These are phyloP conservation scores for Prunella strophiata DNA, from an alignment of 2,797 vertebrate species.

Conservation along the genomic window DNA sequence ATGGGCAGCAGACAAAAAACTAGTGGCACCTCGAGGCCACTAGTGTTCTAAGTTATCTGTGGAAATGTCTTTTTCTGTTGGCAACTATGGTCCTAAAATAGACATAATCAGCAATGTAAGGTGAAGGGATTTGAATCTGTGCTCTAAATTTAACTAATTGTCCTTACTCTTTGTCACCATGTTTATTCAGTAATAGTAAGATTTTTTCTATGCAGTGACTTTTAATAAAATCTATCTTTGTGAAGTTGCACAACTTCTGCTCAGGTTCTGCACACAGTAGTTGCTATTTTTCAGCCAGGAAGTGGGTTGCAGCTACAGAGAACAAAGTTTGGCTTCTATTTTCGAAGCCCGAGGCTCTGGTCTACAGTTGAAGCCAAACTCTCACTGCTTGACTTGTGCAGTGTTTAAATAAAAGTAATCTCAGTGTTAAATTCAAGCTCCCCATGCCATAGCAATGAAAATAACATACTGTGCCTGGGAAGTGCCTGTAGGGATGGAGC, in stretches of 20 bases:
- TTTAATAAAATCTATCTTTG: not conserved
- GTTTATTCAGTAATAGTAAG: slow-evolving; percentile 5
- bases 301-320: not conserved
- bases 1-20: not conserved
- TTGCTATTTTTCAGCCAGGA: slow-evolving; percentile 33
- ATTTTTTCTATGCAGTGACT: not conserved
- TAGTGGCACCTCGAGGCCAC: not conserved
- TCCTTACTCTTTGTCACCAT: not conserved
- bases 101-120: not conserved
- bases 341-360: slow-evolving; percentile 5
- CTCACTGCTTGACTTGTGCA: slow-evolving; percentile 25
- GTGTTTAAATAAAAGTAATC: slow-evolving; percentile 61
- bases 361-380: slow-evolving; percentile 27
- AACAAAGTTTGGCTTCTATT: slow-evolving; percentile 43
- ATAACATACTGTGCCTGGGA: slow-evolving; percentile 5
- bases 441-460: slow-evolving; percentile 12
- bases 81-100: not conserved
- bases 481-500: not conserved
- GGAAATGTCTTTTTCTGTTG: not conserved
- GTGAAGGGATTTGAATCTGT: not conserved
- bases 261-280: not conserved
- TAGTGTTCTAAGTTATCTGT: not conserved
- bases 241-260: not conserved
- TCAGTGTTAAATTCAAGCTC: slow-evolving; percentile 47
- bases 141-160: slow-evolving; percentile 38